A percentile compares a stretch with the other conserved stretches of the same genome.
Conservation (phyloP, 2,797 vertebrate genomes). For the Coregonus suidteri region DNA sequence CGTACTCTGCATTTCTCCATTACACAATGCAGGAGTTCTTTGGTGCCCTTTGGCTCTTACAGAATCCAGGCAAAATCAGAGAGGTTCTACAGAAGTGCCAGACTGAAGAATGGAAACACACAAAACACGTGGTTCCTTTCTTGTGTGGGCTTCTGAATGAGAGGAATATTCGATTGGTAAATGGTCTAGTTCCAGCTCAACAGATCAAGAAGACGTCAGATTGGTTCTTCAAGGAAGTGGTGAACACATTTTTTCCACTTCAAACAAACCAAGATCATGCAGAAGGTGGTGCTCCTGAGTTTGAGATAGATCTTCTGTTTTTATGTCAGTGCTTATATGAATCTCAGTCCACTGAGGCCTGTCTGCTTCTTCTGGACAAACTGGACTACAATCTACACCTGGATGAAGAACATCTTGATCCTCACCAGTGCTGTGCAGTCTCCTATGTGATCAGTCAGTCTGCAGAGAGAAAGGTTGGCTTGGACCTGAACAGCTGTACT, state of each 20-base stretch:
- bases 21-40: slow-evolving; percentile 68
- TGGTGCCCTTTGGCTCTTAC: slow-evolving; percentile 60
- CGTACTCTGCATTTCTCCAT: slow-evolving; percentile 49
- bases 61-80: slow-evolving; percentile 38
- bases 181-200: slow-evolving; percentile 28
- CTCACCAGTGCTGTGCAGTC: slow-evolving; percentile 40
- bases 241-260: slow-evolving; percentile 10
- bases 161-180: slow-evolving; percentile 21
- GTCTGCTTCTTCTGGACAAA: slow-evolving; percentile 30
- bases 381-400: slow-evolving; percentile 21
- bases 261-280: not conserved
- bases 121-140: slow-evolving; percentile 60
- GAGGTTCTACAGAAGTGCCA: slow-evolving; percentile 42
- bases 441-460: slow-evolving; percentile 40
- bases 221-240: slow-evolving; percentile 19
- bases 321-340: slow-evolving; percentile 51
- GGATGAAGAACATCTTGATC: slow-evolving; percentile 33
- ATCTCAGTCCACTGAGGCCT: slow-evolving; percentile 15
- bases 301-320: slow-evolving; percentile 19
- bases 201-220: slow-evolving; percentile 2
- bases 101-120: slow-evolving; percentile 49
- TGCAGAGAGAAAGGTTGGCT: slow-evolving; percentile 4
- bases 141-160: slow-evolving; percentile 51
- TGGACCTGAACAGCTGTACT: slow-evolving; percentile 38
- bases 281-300: not conserved